These are phyloP conservation scores for Hydropsyche betteni DNA, from an alignment of 2,888 invertebrate species.

Conservation along the genomic window DNA sequence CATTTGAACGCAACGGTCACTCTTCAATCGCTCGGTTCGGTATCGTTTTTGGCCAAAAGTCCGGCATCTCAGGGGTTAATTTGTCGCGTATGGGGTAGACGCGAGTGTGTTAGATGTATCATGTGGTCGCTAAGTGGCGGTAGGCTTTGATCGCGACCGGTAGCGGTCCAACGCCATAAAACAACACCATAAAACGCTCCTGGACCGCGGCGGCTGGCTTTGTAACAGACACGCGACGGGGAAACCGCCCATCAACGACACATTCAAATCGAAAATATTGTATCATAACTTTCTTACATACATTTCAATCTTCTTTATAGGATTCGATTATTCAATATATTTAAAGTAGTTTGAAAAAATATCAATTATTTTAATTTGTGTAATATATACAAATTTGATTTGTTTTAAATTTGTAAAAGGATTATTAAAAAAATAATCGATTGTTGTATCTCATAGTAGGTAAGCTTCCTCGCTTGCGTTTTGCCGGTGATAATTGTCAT, in stretches of 20 bases:
- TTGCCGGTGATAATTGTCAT: constrained; percentile 35
- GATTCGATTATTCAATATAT: no score
- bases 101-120: constrained; percentile 41
- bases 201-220: constrained; percentile 16
- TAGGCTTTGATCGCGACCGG: constrained; percentile 41
- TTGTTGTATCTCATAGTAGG: not conserved
- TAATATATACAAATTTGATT: no score
- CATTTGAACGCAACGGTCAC: no score
- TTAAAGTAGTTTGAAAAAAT: no score
- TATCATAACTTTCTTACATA: not conserved
- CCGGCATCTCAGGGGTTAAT: not conserved
- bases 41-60: not conserved
- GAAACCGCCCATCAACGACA: constrained; percentile 1
- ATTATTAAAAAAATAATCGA: no score
- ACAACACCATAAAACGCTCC: constrained; percentile 38
- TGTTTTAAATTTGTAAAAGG: no score
- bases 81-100: constrained; percentile 21
- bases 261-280: not conserved
- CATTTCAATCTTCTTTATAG: not conserved
- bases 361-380: no score
- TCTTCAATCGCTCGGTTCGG: not conserved
- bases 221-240: constrained; percentile 24
- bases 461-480: constrained; percentile 1
- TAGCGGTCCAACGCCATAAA: constrained; percentile 36
- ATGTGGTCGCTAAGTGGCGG: constrained; percentile 42